These are phyloP conservation scores for Pogonomyrmex californicus DNA, from an alignment of 1,140 invertebrate species.

Conservation along the genomic window DNA sequence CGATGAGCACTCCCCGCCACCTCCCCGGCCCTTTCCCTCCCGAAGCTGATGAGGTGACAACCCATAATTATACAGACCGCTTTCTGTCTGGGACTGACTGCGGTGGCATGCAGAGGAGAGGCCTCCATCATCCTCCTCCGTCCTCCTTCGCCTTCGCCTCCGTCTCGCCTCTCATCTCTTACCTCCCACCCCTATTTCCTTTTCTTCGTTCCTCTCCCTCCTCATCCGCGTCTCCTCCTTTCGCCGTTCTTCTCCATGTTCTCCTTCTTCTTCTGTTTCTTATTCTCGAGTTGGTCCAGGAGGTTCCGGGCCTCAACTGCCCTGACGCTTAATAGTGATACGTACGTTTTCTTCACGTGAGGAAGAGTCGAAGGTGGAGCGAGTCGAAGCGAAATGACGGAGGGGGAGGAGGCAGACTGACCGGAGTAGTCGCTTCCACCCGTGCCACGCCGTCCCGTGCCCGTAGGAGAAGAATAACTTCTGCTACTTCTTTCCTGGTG, in stretches of 20 bases:
- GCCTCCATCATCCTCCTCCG: constrained; percentile 85
- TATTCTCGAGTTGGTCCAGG: constrained; percentile 59
- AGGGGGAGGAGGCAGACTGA: constrained; percentile 55
- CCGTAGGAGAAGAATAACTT: constrained; percentile 70
- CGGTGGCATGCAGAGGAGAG: constrained; percentile 85
- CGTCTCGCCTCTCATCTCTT: constrained; percentile 35
- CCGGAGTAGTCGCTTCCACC: constrained; percentile 62
- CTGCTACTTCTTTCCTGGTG: constrained; percentile 80
- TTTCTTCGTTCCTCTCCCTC: constrained; percentile 63
- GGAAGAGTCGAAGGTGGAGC: constrained; percentile 63
- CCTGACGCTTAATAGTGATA: constrained; percentile 70
- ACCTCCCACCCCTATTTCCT: constrained; percentile 54
- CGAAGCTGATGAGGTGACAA: constrained; percentile 87
- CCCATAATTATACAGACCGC: constrained; percentile 87
- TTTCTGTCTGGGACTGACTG: constrained; percentile 86
- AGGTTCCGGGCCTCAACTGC: constrained; percentile 57
- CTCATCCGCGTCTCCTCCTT: constrained; percentile 42
- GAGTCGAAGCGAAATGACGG: constrained; percentile 54
- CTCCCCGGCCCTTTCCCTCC: constrained; percentile 70
- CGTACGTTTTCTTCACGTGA: constrained; percentile 66
- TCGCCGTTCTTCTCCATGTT: constrained; percentile 69
- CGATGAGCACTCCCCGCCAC: constrained; percentile 47
- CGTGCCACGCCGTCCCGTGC: constrained; percentile 59
- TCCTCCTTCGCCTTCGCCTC: constrained; percentile 78
- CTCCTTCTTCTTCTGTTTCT: constrained; percentile 72